phyloP scores from a whole-genome alignment of 2,797 vertebrate genomes.

The Xenopus petersii region DNA sequence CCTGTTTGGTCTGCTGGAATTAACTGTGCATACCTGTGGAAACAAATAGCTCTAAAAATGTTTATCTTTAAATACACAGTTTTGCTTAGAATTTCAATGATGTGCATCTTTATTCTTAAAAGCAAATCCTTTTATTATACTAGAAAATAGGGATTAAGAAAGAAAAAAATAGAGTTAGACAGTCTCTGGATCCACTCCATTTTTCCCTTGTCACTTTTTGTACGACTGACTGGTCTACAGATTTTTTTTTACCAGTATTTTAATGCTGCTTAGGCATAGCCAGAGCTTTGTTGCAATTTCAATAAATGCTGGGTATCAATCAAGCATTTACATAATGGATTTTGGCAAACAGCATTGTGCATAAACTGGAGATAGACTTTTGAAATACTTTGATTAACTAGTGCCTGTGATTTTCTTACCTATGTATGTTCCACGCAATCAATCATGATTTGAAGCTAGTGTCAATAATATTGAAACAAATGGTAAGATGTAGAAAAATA shows the following conservation, averaged over 20 bases:
- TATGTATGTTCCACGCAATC: conserved; percentile 44
- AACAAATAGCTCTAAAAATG: conserved; percentile 5
- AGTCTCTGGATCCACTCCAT: conserved; percentile 16
- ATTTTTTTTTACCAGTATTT: conserved; percentile 34
- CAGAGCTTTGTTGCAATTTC: conserved; percentile 44
- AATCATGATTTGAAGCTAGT: conserved; percentile 47
- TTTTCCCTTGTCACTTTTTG: conserved; percentile 36
- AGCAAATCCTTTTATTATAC: conserved; percentile 1
- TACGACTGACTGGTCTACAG: conserved; percentile 31
- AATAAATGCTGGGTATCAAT: conserved; percentile 46
- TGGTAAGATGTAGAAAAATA: conserved; percentile 40
- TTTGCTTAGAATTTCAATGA: conserved; percentile 19
- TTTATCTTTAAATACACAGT: conserved; percentile 28
- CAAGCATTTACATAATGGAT: conserved; percentile 47
- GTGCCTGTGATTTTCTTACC: conserved; percentile 48
- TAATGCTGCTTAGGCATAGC: conserved; percentile 46
- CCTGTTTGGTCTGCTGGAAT: conserved; percentile 44
- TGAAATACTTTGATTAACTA: conserved; percentile 47
- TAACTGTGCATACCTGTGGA: conserved; percentile 32
- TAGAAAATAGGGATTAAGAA: neutral
- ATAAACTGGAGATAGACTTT: conserved; percentile 43
- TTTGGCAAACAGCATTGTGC: conserved; percentile 48
- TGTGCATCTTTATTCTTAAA: neutral
- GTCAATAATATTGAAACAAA: conserved; percentile 50
- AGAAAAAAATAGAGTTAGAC: conserved; percentile 12